Base-by-base conservation (phyloP, 2,888 invertebrate species). In the Phalera bucephala region DNA sequence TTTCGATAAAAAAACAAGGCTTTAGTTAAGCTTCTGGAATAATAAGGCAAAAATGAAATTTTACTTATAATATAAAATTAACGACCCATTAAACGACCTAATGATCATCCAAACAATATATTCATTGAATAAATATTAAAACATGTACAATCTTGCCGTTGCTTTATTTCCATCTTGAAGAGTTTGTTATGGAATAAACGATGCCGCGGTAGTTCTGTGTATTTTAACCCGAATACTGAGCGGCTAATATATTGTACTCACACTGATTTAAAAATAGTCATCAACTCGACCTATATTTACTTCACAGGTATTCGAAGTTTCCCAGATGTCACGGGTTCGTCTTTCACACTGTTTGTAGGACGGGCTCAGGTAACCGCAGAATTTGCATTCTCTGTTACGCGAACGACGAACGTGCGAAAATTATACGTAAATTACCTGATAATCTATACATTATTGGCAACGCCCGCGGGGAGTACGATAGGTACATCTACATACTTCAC, bases 241-340 rank as follows among this genome's bases (percentile, higher is more conserved):
- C 60, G 39, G 45, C 57, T 61, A 56, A 68, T 58, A 70, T 63
- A 64, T 64, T 63, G 67, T 46, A 68, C 68, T 66, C 67, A 61
- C 56, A 54, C 54, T 35, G 60, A 58, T 73, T 74, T 82, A 83
- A 78, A 85, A 86, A 86, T 85, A 86, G 71, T 66, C 43, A 63
- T 64, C 64, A 55, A 60, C 65, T 49, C 60, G 51, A 49, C 42
- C 58, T 72, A 60, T 64, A 74, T 78, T 80, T 72, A 75, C 67
- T 71, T 64, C 69, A 56, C 56, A 63, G 61, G 57, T 57, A 55
- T 66, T 57, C 52, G 44, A 52, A 49, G 66, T 64, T 76, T 63
- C 70, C 64, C 72, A 78, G 73, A 72, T 78, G 81, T 77, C 73
- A 76, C 72, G 42, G 59, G 40, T 61, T 66, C 69, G 70, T 81